Evolutionary conservation across 2,113 vertebrate species (phyloP).

Genomic region (Puntigrus tetrazona): DNA sequence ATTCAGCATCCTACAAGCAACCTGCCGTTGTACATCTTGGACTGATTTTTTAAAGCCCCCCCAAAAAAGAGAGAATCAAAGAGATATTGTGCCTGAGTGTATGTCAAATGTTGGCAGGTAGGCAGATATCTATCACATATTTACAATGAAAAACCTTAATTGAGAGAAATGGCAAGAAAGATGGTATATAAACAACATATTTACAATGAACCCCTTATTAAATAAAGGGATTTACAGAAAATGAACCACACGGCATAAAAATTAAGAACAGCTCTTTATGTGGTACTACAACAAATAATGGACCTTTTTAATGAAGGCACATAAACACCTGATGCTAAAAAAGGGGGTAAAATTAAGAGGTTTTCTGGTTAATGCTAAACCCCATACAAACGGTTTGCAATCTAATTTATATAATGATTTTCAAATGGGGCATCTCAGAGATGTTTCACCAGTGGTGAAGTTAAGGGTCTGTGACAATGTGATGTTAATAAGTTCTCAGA

Average conservation of each 20-base stretch:
- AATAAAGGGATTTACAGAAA: background rate
- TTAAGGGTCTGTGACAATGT: too few relatives aligned
- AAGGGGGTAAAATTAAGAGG: background rate
- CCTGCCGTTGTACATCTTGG: background rate
- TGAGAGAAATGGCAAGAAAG: background rate
- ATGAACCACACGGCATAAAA: background rate
- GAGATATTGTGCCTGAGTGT: slow-evolving; percentile 13
- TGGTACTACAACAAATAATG: background rate
- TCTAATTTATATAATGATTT: background rate
- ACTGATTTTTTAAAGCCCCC: background rate
- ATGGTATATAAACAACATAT: slow-evolving; percentile 4
- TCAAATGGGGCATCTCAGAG: background rate
- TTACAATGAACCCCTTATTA: background rate
- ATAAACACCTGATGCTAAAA: slow-evolving; percentile 34
- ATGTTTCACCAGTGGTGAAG: background rate
- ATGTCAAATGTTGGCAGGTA: slow-evolving; percentile 18
- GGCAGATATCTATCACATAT: background rate
- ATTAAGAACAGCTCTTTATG: background rate
- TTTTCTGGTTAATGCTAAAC: background rate
- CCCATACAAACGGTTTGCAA: background rate
- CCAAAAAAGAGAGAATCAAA: slow-evolving; percentile 13
- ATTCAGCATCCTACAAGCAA: slow-evolving; percentile 20
- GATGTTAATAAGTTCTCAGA: background rate
- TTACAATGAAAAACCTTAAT: slow-evolving; percentile 23
- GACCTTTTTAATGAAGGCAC: slow-evolving; percentile 35